Conservation (phyloP, 1,140 invertebrate species). For the Onthophagus taurus region DNA sequence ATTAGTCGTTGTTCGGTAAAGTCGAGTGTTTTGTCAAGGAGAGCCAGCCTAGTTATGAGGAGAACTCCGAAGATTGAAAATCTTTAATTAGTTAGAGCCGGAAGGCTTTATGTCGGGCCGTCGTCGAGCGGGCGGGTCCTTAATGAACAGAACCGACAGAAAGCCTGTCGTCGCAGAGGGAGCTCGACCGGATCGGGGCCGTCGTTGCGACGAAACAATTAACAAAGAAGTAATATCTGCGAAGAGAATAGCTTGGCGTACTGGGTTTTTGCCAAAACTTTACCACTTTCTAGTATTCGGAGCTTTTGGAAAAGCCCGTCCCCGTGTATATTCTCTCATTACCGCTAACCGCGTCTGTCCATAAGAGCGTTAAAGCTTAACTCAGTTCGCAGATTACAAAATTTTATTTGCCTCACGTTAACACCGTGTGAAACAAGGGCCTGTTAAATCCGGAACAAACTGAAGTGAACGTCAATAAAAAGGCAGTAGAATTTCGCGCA, state of each 20-base stretch:
- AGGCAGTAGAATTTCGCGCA: neutral
- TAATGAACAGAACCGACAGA: constrained; percentile 30
- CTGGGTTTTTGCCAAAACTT: too few species aligned
- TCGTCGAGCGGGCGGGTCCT: constrained; percentile 20
- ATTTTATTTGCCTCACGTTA: constrained; percentile 23
- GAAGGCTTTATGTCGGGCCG: constrained; percentile 20
- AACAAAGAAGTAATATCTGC: constrained; percentile 31
- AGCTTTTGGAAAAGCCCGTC: too few species aligned
- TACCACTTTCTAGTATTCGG: too few species aligned
- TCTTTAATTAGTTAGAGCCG: constrained; percentile 26
- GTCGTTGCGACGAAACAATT: constrained; percentile 33
- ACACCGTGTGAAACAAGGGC: constrained; percentile 21
- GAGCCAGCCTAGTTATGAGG: too few species aligned
- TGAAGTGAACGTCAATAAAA: neutral
- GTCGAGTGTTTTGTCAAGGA: too few species aligned
- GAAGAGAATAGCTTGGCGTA: constrained; percentile 25
- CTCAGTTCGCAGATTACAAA: too few species aligned
- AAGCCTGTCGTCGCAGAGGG: constrained; percentile 26
- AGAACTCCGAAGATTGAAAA: constrained; percentile 23
- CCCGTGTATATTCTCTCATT: too few species aligned
- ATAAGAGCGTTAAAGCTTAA: too few species aligned
- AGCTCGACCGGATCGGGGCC: too few species aligned
- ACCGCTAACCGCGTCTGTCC: too few species aligned
- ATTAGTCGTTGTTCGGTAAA: too few species aligned
- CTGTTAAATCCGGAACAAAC: constrained; percentile 4